These are phyloP conservation scores for Pseudomyrmex pallidus DNA, from an alignment of 1,140 invertebrate species.

Conservation along the genomic window DNA sequence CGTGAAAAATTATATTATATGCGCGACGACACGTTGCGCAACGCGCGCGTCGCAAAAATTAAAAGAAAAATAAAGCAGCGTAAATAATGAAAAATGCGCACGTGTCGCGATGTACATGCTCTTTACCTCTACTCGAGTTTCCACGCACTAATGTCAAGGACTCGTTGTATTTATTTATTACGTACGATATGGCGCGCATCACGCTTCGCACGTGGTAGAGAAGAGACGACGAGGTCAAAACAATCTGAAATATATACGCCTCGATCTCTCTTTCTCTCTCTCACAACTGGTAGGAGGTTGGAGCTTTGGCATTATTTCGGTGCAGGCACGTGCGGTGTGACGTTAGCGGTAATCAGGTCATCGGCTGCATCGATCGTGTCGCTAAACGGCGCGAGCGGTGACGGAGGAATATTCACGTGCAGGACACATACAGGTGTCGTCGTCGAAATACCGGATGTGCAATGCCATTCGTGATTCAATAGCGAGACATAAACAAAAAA, in stretches of 20 bases:
- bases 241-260: slow-evolving; percentile 48
- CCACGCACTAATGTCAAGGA: slow-evolving; percentile 46
- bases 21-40: no score
- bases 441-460: slow-evolving; percentile 37
- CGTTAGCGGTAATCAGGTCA: slow-evolving; percentile 70
- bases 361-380: slow-evolving; percentile 72
- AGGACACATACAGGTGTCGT: slow-evolving; percentile 42
- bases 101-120: slow-evolving; percentile 15
- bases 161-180: slow-evolving; percentile 45
- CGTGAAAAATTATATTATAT: no score
- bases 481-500: not conserved
- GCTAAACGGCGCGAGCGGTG: slow-evolving; percentile 30
- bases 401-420: slow-evolving; percentile 35
- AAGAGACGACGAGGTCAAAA: slow-evolving; percentile 46
- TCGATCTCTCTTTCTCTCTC: no score
- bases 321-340: slow-evolving; percentile 70
- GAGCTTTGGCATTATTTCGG: slow-evolving; percentile 67
- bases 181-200: slow-evolving; percentile 15
- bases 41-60: not conserved
- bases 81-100: slow-evolving; percentile 31
- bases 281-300: slow-evolving; percentile 5
- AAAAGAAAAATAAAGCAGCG: not conserved
- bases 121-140: slow-evolving; percentile 37
- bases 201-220: slow-evolving; percentile 44
- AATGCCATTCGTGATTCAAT: slow-evolving; percentile 24